These are phyloP conservation scores for Pterostichus niger DNA, from an alignment of 2,888 invertebrate genomes.

Conservation along the genomic window DNA sequence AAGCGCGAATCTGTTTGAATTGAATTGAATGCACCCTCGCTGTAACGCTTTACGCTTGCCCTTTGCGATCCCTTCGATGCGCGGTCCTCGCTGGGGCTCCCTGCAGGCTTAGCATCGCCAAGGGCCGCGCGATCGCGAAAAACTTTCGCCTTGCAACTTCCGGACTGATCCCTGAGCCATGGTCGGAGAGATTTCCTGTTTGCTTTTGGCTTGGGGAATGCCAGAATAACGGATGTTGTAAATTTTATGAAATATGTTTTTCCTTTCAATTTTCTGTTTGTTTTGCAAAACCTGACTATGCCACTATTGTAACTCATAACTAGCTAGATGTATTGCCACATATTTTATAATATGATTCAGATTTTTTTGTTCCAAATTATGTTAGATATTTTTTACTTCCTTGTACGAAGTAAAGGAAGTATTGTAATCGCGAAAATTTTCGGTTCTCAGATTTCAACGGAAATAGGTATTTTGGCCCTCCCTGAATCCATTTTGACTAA, in stretches of 20 bases:
- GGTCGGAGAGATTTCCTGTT: neutral
- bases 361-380: too few species aligned
- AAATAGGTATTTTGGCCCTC: too few species aligned
- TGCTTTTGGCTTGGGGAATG: neutral
- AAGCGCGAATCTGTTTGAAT: conserved; percentile 63
- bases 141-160: conserved; percentile 30
- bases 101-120: conserved; percentile 8
- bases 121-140: conserved; percentile 23
- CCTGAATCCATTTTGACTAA: too few species aligned
- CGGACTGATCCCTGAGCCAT: conserved; percentile 9
- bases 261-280: neutral
- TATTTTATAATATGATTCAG: too few species aligned
- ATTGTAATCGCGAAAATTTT: too few species aligned
- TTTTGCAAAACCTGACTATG: neutral
- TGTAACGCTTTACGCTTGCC: conserved; percentile 21
- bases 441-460: too few species aligned
- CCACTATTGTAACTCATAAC: too few species aligned
- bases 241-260: conserved; percentile 11
- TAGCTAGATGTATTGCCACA: too few species aligned
- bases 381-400: too few species aligned
- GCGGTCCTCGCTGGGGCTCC: neutral
- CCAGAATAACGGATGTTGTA: conserved; percentile 3
- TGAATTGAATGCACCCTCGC: conserved; percentile 62
- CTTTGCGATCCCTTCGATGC: conserved; percentile 3
- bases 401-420: too few species aligned